Evolutionary conservation across 2,888 invertebrate genomes (phyloP), one percentile per base, ranked within the genome.

Genomic region (Deilephila elpenor): DNA sequence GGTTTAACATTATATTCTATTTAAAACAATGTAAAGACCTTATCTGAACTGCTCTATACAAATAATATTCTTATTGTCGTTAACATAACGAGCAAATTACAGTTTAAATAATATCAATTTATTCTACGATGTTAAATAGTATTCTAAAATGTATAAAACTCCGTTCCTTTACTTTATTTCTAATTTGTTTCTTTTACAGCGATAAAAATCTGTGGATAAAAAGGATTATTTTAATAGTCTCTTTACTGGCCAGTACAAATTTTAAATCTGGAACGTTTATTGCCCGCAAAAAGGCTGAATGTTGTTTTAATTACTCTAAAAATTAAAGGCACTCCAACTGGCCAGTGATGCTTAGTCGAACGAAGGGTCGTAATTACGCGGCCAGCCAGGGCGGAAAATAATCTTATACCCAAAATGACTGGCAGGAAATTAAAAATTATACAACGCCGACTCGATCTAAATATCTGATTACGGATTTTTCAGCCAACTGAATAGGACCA

Each of bases 371-470:
- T 82, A 73, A 88, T 89, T 86, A 88, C 83, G 74, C 75, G 70
- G 78, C 77, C 78, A 82, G 87, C 82, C 85, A 83, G 81, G 75
- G 78, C 84, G 84, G 85, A 87, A 89, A 88, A 88, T 88, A 84
- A 84, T 83, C 77, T 76, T 77, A 82, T 79, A 79, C 80, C 75
- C 74, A 75, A 81, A 77, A 83, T 79, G 80, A 78, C 77, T 77
- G 56, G 62, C 73, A 75, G 79, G 75, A 86, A 84, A 86, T 86
- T 83, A 83, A 86, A 72, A 85, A 84, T 75, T 81, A 80, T 77
- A 72, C 71, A 73, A 64, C 76, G 34, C 32, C 70, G 74, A 64
- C 67, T 67, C n/a, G 61, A 61, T 61, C 5, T 61, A 4, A 61
- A 61, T n/a, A 64, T 64, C 20, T 37, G 25, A 44, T 25, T 67